A percentile compares a stretch with the other conserved stretches of the same genome.
These are phyloP conservation scores for Ia io DNA, from an alignment of 2,113 vertebrate genomes.

Conservation along the genomic window DNA sequence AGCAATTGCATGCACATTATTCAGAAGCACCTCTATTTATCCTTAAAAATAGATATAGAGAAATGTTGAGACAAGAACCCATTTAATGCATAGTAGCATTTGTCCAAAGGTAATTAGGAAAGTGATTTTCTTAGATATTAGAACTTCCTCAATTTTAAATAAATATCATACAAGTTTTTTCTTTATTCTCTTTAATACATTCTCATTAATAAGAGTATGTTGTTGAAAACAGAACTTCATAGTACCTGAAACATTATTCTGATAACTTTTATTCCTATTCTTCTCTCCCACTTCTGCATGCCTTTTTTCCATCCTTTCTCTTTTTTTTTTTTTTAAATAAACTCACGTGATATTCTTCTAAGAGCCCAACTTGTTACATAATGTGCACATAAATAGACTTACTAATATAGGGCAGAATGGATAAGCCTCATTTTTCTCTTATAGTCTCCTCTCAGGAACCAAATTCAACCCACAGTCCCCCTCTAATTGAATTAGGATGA, in stretches of 20 bases:
- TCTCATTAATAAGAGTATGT: background rate
- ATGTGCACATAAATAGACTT: constrained; percentile 58
- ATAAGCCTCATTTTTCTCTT: constrained; percentile 67
- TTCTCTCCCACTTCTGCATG: background rate
- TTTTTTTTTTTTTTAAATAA: background rate
- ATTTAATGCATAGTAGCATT: constrained; percentile 45
- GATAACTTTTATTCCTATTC: background rate
- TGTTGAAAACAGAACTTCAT: background rate
- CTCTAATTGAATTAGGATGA: constrained; percentile 53
- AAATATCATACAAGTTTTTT: background rate
- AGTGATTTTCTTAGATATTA: constrained; percentile 40
- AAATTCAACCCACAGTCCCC: constrained; percentile 20
- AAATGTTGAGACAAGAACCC: constrained; percentile 11
- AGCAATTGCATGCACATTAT: constrained; percentile 51
- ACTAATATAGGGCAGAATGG: constrained; percentile 66
- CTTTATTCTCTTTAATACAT: background rate
- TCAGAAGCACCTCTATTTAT: constrained; percentile 61
- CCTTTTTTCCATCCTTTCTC: background rate
- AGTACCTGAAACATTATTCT: background rate
- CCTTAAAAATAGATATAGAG: constrained; percentile 43
- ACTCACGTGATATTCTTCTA: constrained; percentile 28
- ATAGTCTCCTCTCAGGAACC: constrained; percentile 59
- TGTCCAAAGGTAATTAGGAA: constrained; percentile 50
- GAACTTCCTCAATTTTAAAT: background rate
- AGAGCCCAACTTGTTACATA: constrained; percentile 56